Conservation (phyloP, 2,888 invertebrate species). For the Agriotes lineatus region DNA sequence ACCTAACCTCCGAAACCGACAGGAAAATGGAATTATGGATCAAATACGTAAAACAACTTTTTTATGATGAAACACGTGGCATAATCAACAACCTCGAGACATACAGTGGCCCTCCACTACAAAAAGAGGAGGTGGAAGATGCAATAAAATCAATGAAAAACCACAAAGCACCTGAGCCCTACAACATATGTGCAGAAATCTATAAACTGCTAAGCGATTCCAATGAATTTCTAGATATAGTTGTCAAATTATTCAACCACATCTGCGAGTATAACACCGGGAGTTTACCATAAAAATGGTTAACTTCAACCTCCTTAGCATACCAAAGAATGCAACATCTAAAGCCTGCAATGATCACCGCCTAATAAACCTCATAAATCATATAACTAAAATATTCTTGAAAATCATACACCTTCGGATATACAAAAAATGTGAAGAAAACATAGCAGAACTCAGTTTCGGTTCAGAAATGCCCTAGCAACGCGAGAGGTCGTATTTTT, state of each 20-base stretch:
- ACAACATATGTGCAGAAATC: background rate
- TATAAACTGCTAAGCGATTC: background rate
- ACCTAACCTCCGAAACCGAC: background rate
- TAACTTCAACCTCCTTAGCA: background rate
- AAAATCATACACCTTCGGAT: background rate
- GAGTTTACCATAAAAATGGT: background rate
- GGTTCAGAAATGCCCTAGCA: conserved; percentile 9
- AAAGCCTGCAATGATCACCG: background rate
- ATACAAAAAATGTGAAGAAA: conserved; percentile 9
- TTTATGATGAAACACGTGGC: background rate
- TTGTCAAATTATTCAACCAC: background rate
- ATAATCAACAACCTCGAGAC: background rate
- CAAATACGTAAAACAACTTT: background rate
- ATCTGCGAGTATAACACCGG: background rate
- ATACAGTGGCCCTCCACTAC: background rate
- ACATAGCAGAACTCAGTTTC: background rate
- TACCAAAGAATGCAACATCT: background rate
- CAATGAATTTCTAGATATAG: background rate
- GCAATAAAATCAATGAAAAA: background rate
- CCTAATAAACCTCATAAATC: background rate
- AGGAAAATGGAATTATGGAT: background rate
- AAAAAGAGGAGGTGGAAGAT: no score
- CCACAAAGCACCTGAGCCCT: background rate
- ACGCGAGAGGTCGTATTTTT: conserved; percentile 2
- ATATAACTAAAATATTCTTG: background rate